phyloP scores from a whole-genome alignment of 2,113 vertebrate species.

The Hydropotes inermis region DNA sequence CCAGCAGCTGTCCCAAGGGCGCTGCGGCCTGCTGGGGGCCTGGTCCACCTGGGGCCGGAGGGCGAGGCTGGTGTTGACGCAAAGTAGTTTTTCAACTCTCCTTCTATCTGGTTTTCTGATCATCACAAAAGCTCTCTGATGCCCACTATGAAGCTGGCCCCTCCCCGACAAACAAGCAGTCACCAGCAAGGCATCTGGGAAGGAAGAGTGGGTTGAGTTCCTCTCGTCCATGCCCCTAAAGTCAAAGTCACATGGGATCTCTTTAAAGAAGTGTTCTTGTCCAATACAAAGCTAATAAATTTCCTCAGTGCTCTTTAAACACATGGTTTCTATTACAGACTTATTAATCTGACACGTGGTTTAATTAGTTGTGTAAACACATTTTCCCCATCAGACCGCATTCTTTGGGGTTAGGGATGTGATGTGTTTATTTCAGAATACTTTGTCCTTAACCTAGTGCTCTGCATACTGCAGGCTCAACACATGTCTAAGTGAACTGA shows the following conservation, averaged over 20 bases:
- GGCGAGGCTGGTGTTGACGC: neutral
- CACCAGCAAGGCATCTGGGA: neutral
- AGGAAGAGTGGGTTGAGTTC: neutral
- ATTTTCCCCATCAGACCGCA: neutral
- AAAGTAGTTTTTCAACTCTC: neutral
- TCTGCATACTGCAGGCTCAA: neutral
- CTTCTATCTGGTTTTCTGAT: neutral
- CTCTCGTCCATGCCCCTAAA: neutral
- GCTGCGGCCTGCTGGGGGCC: neutral
- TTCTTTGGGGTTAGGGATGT: neutral
- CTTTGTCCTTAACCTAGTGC: neutral
- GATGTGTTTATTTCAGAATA: neutral
- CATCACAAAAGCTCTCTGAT: neutral
- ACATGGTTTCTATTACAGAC: neutral
- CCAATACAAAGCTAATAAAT: neutral
- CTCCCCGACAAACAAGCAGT: neutral
- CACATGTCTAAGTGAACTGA: neutral
- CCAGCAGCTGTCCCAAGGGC: neutral
- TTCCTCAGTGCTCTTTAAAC: conserved; percentile 2
- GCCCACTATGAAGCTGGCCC: neutral
- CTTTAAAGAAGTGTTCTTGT: neutral
- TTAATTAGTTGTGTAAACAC: neutral
- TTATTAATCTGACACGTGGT: neutral
- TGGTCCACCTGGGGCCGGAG: neutral
- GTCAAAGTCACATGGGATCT: neutral